Evolutionary conservation across 2,113 vertebrate genomes (phyloP).

Genomic region (Arenaria interpres): DNA sequence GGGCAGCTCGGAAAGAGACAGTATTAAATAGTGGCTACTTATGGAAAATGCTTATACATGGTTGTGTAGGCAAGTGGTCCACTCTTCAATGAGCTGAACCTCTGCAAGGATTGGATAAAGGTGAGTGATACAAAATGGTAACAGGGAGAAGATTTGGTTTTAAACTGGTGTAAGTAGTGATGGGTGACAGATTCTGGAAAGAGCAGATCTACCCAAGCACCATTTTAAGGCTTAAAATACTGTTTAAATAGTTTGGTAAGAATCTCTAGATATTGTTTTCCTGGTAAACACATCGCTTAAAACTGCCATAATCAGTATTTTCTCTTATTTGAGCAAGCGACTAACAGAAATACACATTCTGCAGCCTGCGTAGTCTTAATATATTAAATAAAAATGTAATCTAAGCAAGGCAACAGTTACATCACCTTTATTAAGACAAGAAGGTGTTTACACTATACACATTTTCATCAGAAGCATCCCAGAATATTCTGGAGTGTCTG

Average conservation of each 20-base stretch:
- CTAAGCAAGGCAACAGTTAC: neutral
- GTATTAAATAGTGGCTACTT: neutral
- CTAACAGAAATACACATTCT: neutral
- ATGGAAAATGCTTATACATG: neutral
- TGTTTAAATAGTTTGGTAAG: neutral
- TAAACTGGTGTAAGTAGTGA: neutral
- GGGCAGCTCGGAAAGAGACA: neutral
- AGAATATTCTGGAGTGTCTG: neutral
- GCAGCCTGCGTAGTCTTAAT: neutral
- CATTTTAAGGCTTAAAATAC: neutral
- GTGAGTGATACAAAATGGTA: neutral
- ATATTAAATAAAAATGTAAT: neutral
- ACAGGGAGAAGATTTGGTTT: neutral
- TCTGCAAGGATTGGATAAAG: neutral
- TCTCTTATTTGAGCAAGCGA: neutral
- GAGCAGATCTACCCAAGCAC: neutral
- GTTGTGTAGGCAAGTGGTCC: neutral
- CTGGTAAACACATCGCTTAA: neutral
- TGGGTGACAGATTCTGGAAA: neutral
- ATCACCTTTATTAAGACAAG: neutral
- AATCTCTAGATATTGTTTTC: neutral
- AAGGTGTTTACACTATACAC: neutral
- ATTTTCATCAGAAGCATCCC: neutral
- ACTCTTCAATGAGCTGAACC: neutral
- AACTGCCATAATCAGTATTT: neutral